These are phyloP conservation scores for Phrynosoma blainvillii DNA, from an alignment of 2,113 vertebrate species.

Conservation along the genomic window DNA sequence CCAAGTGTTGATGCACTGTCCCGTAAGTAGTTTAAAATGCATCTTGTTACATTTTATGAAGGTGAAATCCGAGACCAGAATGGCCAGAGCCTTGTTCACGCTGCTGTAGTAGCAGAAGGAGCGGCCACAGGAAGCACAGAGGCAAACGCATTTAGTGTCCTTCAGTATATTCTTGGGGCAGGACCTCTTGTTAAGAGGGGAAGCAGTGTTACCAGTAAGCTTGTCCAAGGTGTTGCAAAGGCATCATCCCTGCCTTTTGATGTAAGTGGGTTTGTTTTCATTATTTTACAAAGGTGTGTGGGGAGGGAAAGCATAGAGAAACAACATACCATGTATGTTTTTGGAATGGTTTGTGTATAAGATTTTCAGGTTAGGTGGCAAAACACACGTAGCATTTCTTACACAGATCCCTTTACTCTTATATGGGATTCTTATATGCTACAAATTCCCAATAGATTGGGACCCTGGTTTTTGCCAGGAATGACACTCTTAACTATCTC, in stretches of 20 bases:
- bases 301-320: fast-evolving
- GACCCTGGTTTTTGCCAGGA: neutral
- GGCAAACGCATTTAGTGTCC: slow-evolving; percentile 87
- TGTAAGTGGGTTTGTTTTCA: slow-evolving; percentile 76
- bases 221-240: slow-evolving; percentile 84
- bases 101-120: slow-evolving; percentile 86
- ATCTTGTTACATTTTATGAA: slow-evolving; percentile 57
- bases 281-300: neutral
- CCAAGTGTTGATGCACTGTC: neutral
- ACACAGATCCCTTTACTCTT: neutral
- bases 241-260: slow-evolving; percentile 86
- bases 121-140: slow-evolving; percentile 78
- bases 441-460: neutral
- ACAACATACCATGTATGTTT: neutral
- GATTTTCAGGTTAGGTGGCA: neutral
- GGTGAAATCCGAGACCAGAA: slow-evolving; percentile 87
- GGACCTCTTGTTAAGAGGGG: slow-evolving; percentile 92
- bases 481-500: neutral
- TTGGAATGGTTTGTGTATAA: neutral
- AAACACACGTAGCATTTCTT: neutral
- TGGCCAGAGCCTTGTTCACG: slow-evolving; percentile 82
- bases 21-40: neutral
- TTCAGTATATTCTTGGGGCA: slow-evolving; percentile 91
- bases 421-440: neutral
- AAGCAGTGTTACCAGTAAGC: slow-evolving; percentile 77